Percentiles rank a stretch among this genome's conserved stretches.
Evolutionary conservation across 2,113 vertebrate species (phyloP).

Genomic region (Anolis sagrei): DNA sequence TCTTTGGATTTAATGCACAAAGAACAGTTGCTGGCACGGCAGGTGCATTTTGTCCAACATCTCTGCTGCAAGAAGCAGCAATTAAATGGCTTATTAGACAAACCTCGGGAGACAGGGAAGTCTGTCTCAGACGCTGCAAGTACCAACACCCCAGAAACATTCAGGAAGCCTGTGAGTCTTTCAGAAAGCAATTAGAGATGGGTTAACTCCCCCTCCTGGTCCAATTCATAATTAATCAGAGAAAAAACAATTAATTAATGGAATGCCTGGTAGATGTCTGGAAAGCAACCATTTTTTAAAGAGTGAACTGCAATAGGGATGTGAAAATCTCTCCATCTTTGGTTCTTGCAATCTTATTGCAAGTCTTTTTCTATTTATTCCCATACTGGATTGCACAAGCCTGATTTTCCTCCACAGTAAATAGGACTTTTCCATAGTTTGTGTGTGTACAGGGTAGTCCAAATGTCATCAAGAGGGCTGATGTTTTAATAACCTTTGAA

Average conservation of each 20-base stretch:
- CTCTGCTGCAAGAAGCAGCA: conserved; percentile 45
- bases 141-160: neutral
- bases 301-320: neutral
- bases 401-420: no score
- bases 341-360: neutral
- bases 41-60: conserved; percentile 53
- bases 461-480: no score
- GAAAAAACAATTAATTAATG: neutral
- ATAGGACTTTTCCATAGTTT: no score
- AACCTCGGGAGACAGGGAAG: conserved; percentile 51
- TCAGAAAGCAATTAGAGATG: conserved; percentile 8
- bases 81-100: conserved; percentile 56
- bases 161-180: neutral
- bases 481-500: no score
- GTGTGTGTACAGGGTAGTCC: no score
- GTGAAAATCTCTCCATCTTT: neutral
- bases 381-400: neutral
- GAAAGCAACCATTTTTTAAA: neutral
- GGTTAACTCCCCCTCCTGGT: neutral
- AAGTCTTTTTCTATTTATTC: neutral
- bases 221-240: conserved; percentile 3
- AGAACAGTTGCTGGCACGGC: conserved; percentile 46
- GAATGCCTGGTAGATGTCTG: neutral
- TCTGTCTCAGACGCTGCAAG: conserved; percentile 27
- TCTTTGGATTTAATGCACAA: conserved; percentile 20